Evolutionary conservation across 64 coral and sea anemone species (phyloP).

Genomic region (Porites lutea): DNA sequence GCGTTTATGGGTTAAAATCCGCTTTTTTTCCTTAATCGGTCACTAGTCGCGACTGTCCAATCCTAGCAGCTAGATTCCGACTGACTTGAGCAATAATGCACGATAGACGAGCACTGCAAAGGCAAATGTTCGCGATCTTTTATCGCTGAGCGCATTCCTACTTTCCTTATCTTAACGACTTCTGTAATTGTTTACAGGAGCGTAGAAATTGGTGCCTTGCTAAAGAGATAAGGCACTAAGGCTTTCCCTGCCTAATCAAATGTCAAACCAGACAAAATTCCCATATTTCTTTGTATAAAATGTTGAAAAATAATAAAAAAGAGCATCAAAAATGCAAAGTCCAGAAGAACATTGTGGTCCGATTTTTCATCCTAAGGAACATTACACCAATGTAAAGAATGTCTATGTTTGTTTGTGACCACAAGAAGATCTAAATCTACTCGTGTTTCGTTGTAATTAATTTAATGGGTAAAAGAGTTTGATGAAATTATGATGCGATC

Average conservation of each 20-base stretch:
- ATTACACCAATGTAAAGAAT: background rate
- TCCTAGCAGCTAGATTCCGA: background rate
- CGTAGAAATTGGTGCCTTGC: conserved; percentile 1
- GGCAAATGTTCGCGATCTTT: conserved; percentile 11
- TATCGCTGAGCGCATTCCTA: conserved; percentile 18
- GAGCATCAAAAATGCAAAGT: no score
- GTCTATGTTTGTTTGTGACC: no score
- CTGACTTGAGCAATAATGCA: conserved; percentile 3
- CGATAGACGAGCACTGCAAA: background rate
- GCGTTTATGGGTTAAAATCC: background rate
- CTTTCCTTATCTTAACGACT: conserved; percentile 44
- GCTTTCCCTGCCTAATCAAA: background rate
- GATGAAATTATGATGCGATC: no score
- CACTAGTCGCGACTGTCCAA: conserved; percentile 17
- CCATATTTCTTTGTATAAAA: background rate
- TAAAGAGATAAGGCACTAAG: background rate
- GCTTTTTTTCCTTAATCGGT: background rate
- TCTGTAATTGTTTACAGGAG: conserved; percentile 51
- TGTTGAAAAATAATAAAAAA: background rate
- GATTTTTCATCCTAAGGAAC: background rate
- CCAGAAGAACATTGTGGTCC: background rate
- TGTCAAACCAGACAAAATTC: background rate
- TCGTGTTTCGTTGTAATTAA: no score
- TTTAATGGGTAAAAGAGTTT: no score
- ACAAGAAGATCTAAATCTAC: no score